phyloP scores from a whole-genome alignment of 2,113 vertebrate species.

The Pungitius pungitius region DNA sequence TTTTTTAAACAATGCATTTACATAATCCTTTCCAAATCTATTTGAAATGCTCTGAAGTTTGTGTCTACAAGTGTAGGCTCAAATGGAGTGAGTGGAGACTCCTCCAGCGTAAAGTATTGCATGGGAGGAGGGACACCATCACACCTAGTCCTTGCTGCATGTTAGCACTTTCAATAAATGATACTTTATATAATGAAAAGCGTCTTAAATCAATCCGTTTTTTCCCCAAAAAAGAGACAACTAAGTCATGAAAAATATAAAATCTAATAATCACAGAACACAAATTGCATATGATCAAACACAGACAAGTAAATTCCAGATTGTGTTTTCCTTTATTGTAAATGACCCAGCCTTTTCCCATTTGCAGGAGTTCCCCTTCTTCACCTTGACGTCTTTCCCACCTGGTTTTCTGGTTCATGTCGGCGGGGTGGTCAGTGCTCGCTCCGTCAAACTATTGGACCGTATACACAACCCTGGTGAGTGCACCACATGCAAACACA shows the following conservation, averaged over 20 bases:
- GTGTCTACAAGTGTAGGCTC: constrained; percentile 6
- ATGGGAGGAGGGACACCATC: constrained; percentile 42
- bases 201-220: not conserved
- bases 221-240: not conserved
- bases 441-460: constrained; percentile 97
- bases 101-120: constrained; percentile 29
- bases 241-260: not conserved
- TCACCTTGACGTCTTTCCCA: constrained; percentile 94
- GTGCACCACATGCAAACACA: constrained; percentile 46
- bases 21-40: constrained; percentile 45
- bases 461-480: constrained; percentile 98
- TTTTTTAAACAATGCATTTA: not conserved
- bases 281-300: not conserved
- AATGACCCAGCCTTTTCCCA: constrained; percentile 19
- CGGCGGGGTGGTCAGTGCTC: constrained; percentile 96
- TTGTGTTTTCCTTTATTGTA: not conserved
- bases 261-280: not conserved
- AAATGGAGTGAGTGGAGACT: constrained; percentile 20
- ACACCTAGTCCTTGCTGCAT: constrained; percentile 53
- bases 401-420: constrained; percentile 93
- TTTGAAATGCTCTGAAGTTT: constrained; percentile 45
- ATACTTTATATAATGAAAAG: not conserved
- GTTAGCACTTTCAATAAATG: constrained; percentile 26
- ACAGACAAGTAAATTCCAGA: not conserved
- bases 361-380: constrained; percentile 95